Evolutionary conservation across 2,888 invertebrate genomes (phyloP), one percentile per base, ranked within the genome.

Genomic region (Myopa testacea): DNA sequence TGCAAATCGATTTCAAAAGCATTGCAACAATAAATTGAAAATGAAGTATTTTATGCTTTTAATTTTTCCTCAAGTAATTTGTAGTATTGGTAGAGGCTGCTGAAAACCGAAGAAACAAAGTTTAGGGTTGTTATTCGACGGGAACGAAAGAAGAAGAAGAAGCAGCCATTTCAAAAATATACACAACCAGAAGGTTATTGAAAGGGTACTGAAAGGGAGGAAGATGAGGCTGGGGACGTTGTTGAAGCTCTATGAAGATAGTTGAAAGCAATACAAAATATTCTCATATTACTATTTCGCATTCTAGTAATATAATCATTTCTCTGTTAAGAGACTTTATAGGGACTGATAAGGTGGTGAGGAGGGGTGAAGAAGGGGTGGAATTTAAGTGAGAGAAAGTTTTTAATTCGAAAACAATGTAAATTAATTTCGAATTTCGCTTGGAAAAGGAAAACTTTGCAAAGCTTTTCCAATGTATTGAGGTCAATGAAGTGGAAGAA

Each of bases 1-100:
- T 74, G 74, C 63, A 74, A 74, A 63, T 74, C 74, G 74, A 74
- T 74, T 63, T 50, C 52, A 58, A 50, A 63, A 62, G 45, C 19
- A 63, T 45, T 26, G 62, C 19, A 63, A 55, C 12, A n/a, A 62
- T 12, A 63, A 63, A 63, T 14, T 12, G n/a, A 63, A 63, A 63
- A 26, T 14, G 6, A 63, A 63, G 63, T 63, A 19, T 55, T 3
- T 55, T 55, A 55, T 55, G 6, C 10, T 10, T 45, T 45, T 8
- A 45, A 63, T 34, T 63, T 55, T 67, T 40, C 37, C 40, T 55
- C 55, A 0, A 14, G 4, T 45, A 45, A 45, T 45, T 6, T 45
- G 45, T 10, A 45, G 6, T 45, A 45, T 45, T 45, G 6, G 45
- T 45, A 26, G 26, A 1, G 26, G 67, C 16, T n/a, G n/a, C n/a